Evolutionary conservation across 2,797 vertebrate species (phyloP).

Genomic region (Champsocephalus esox): DNA sequence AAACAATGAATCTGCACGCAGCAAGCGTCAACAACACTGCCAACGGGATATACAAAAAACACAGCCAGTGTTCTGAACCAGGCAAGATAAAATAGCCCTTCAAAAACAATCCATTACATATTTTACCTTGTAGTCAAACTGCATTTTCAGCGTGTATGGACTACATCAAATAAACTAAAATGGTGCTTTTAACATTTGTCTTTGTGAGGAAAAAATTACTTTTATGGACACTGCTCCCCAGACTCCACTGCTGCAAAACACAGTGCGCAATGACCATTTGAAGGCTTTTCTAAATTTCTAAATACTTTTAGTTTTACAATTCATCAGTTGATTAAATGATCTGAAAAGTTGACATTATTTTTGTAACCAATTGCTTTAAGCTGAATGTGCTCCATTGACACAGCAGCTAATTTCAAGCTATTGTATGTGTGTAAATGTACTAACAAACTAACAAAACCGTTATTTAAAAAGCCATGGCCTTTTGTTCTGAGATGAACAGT

Average conservation of each 20-base stretch:
- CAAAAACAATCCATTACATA: neutral
- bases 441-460: slow-evolving; percentile 25
- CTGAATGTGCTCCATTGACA: slow-evolving; percentile 48
- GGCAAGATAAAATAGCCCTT: neutral
- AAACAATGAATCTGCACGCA: slow-evolving; percentile 37
- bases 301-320: slow-evolving; percentile 11
- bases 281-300: slow-evolving; percentile 16
- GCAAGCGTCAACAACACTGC: slow-evolving; percentile 6
- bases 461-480: slow-evolving; percentile 17
- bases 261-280: neutral
- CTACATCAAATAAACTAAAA: neutral
- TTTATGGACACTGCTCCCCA: neutral
- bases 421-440: slow-evolving; percentile 32
- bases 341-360: slow-evolving; percentile 14
- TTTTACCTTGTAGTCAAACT: neutral
- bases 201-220: neutral
- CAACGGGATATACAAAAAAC: neutral
- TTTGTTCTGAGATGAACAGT: neutral
- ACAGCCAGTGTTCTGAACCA: neutral
- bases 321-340: slow-evolving; percentile 15
- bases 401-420: slow-evolving; percentile 33
- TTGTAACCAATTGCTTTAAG: slow-evolving; percentile 33
- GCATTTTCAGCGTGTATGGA: neutral
- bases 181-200: neutral
- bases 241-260: neutral